Percentiles rank a stretch among this genome's conserved stretches.
Conservation (phyloP, 2,888 invertebrate species). For the Troilus luridus region DNA sequence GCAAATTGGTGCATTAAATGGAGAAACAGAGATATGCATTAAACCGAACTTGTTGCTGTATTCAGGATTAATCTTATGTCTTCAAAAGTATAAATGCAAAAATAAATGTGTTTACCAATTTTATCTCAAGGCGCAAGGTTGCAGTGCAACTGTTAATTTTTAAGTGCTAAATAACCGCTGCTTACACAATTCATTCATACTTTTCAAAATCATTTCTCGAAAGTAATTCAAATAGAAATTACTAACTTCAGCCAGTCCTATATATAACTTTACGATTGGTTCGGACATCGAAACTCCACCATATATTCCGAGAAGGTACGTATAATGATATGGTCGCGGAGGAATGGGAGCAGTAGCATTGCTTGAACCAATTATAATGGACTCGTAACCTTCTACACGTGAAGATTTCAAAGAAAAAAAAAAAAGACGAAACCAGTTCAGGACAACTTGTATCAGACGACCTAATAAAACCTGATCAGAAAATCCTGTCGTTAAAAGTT, state of each 20-base stretch:
- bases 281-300: background rate
- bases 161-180: background rate
- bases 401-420: slow-evolving; percentile 22
- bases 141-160: background rate
- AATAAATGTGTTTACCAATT: background rate
- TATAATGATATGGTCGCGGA: background rate
- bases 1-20: no score
- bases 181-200: background rate
- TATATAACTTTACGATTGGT: background rate
- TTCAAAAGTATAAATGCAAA: background rate
- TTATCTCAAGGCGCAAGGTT: background rate
- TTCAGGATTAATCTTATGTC: background rate
- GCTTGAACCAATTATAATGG: background rate
- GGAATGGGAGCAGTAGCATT: background rate
- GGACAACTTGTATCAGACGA: background rate
- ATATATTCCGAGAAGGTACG: background rate
- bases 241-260: background rate
- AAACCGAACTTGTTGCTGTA: no score
- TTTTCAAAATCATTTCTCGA: no score
- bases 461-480: slow-evolving; percentile 31
- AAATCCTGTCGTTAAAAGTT: slow-evolving; percentile 18
- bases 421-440: background rate
- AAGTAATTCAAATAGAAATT: background rate
- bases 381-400: background rate
- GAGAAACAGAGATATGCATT: no score